phyloP scores from a whole-genome alignment of 2,888 invertebrate species.

The Leptothorax acervorum region DNA sequence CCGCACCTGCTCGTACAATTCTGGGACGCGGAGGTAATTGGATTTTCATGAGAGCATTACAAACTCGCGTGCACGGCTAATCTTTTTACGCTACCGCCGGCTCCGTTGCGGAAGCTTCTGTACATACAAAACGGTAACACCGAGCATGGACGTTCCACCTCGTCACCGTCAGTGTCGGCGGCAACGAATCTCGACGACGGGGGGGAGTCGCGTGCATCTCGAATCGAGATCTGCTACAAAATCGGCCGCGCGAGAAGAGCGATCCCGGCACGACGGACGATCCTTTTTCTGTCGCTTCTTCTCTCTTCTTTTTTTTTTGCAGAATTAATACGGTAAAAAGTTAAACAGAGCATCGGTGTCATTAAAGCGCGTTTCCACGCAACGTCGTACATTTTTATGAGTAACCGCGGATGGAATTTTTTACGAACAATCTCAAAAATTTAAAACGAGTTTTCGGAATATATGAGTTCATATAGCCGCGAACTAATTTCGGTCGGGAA shows the following conservation, averaged over 20 bases:
- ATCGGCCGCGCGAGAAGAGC: neutral
- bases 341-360: slow-evolving; percentile 53
- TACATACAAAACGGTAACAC: slow-evolving; percentile 37
- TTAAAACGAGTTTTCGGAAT: slow-evolving; percentile 59
- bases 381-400: slow-evolving; percentile 54
- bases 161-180: slow-evolving; percentile 21
- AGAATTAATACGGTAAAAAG: slow-evolving; percentile 43
- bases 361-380: slow-evolving; percentile 49
- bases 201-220: neutral
- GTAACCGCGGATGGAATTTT: slow-evolving; percentile 40
- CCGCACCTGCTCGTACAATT: slow-evolving; percentile 51
- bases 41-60: slow-evolving; percentile 62
- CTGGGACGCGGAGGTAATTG: slow-evolving; percentile 63
- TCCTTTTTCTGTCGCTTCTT: neutral
- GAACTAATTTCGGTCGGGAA: slow-evolving; percentile 56
- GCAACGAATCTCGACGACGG: slow-evolving; percentile 1
- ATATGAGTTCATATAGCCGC: slow-evolving; percentile 59
- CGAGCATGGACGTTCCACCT: slow-evolving; percentile 27
- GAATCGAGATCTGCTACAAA: slow-evolving; percentile 19
- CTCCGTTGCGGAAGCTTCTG: slow-evolving; percentile 47
- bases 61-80: slow-evolving; percentile 62
- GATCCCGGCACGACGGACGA: neutral
- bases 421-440: slow-evolving; percentile 56
- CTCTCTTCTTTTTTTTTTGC: neutral
- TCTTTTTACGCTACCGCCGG: slow-evolving; percentile 64